Evolutionary conservation across 2,113 vertebrate genomes (phyloP), one percentile per base, ranked within the genome.

Genomic region (Amblyornis subalaris): DNA sequence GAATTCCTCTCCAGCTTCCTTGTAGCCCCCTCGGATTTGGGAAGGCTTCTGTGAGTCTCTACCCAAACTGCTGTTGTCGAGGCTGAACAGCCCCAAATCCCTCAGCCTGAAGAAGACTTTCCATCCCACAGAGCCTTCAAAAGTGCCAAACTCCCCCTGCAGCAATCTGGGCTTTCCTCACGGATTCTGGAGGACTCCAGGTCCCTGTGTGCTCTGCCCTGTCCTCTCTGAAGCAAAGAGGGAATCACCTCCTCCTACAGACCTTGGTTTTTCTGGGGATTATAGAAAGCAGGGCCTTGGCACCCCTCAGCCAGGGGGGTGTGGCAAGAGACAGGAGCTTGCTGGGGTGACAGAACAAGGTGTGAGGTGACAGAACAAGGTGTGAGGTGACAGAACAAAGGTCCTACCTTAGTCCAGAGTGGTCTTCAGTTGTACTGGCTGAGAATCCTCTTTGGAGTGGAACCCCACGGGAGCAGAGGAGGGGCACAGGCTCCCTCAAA

Each of bases 341-440:
- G 45, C 17, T 51, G 26, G 3, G 33, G 31, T 50, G 47, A 40
- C 29, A 70, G 40, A 28, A n/a, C n/a, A n/a, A n/a, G n/a, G n/a
- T n/a, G n/a, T n/a, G n/a, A n/a, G n/a, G n/a, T n/a, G n/a, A n/a
- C n/a, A n/a, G n/a, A n/a, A n/a, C n/a, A n/a, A n/a, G n/a, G n/a
- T n/a, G n/a, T n/a, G n/a, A n/a, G n/a, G n/a, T n/a, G n/a, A n/a
- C n/a, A n/a, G n/a, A n/a, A n/a, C n/a, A n/a, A n/a, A n/a, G n/a
- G n/a, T 79, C 85, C 73, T 89, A 99, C 99, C 99, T 99, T 99
- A 88, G 97, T 98, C 98, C 98, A 99, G 70, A 98, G 98, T 90
- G 98, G 98, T 73, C 98, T 98, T 95, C 97, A 97, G 78, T 98
- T n/a, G n/a, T n/a, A n/a, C n/a, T n/a, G n/a, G 91, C 84, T 98